Evolutionary conservation across 2,113 vertebrate genomes (phyloP).

Genomic region (Acrocephalus arundinaceus): DNA sequence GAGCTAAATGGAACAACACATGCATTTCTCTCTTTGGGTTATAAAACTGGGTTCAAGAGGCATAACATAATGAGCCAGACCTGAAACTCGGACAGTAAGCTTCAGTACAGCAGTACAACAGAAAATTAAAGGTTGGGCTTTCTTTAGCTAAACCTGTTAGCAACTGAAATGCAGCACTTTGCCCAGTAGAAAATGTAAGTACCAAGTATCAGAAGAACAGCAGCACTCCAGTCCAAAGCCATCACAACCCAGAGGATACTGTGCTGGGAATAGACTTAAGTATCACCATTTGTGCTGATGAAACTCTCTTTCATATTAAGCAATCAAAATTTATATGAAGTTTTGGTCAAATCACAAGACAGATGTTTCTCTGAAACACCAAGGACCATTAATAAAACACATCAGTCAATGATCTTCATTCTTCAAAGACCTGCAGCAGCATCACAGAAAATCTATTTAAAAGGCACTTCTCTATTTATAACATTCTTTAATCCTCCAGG

Average conservation of each 20-base stretch:
- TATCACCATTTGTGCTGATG: background rate
- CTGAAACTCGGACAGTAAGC: background rate
- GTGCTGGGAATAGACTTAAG: background rate
- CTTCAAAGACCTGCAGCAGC: constrained; percentile 4
- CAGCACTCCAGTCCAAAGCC: background rate
- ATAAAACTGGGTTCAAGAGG: background rate
- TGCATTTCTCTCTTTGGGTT: background rate
- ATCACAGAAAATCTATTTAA: constrained; percentile 4
- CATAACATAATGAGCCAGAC: background rate
- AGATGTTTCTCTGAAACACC: background rate
- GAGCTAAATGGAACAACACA: background rate
- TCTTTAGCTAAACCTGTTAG: background rate
- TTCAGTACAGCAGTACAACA: background rate
- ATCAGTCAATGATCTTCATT: background rate
- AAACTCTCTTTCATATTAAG: background rate
- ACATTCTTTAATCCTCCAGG: constrained; percentile 3
- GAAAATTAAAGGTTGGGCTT: background rate
- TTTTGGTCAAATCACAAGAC: background rate
- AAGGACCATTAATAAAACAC: background rate
- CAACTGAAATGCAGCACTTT: background rate
- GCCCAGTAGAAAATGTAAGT: background rate
- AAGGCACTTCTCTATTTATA: background rate
- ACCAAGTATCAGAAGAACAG: background rate
- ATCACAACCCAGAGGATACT: background rate
- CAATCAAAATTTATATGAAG: background rate